phyloP scores from a whole-genome alignment of 1,140 invertebrate species.

The Luehdorfia chinensis region DNA sequence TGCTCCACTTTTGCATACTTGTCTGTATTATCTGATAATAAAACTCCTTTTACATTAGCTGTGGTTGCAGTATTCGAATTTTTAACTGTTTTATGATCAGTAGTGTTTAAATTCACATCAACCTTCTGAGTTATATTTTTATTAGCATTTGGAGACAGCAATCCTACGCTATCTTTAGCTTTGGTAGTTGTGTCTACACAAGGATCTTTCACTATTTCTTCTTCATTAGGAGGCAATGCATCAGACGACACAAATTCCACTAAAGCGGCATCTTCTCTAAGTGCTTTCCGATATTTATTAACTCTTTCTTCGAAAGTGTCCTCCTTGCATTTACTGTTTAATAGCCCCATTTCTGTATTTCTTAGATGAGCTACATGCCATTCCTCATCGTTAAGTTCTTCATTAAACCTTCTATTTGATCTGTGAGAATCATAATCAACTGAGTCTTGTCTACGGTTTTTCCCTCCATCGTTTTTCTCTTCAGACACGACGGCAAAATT shows the following conservation, averaged over 20 bases:
- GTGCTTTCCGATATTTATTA: constrained; percentile 32
- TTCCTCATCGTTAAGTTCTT: constrained; percentile 39
- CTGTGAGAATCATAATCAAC: constrained; percentile 1
- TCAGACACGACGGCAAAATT: constrained; percentile 15
- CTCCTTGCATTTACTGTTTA: constrained; percentile 25
- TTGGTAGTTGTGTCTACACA: background rate
- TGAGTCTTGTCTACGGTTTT: background rate
- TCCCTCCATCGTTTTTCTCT: constrained; percentile 11
- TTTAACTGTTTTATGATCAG: constrained; percentile 2
- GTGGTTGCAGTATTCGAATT: constrained; percentile 13
- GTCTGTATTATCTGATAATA: background rate
- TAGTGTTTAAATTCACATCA: constrained; percentile 10
- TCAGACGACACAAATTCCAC: constrained; percentile 50
- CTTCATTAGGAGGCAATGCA: constrained; percentile 31
- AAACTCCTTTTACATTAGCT: constrained; percentile 1
- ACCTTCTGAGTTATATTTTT: constrained; percentile 3
- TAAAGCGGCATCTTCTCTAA: constrained; percentile 39
- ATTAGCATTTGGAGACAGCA: constrained; percentile 17
- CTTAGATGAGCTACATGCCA: constrained; percentile 49
- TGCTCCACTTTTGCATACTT: constrained; percentile 16
- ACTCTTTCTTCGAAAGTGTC: constrained; percentile 39
- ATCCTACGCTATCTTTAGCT: background rate
- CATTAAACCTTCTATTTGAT: constrained; percentile 28
- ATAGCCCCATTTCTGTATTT: constrained; percentile 23
- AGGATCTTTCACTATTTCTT: constrained; percentile 22